Evolutionary conservation across 2,113 vertebrate species (phyloP).

Genomic region (Erythrolamprus reginae): DNA sequence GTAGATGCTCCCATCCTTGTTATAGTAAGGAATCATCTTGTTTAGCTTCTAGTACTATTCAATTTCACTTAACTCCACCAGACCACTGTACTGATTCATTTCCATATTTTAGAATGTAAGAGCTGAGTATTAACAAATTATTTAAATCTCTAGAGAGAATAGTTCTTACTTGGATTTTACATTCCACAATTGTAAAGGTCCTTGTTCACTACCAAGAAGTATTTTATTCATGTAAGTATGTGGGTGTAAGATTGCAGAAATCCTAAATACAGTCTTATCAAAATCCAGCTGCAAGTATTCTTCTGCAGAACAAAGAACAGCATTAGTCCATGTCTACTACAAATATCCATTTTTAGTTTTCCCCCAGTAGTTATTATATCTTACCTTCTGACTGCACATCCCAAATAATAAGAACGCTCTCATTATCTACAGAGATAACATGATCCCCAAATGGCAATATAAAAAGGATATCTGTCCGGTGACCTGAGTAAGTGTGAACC

Average conservation of each 20-base stretch:
- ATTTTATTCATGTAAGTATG: constrained; percentile 98
- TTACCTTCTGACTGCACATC: constrained; percentile 83
- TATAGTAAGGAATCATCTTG: background rate
- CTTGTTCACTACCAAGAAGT: constrained; percentile 90
- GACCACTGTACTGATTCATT: background rate
- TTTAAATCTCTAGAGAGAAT: background rate
- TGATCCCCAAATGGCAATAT: constrained; percentile 91
- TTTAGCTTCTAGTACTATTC: background rate
- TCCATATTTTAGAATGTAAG: background rate
- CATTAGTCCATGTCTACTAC: background rate
- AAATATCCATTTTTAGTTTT: background rate
- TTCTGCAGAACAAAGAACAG: constrained; percentile 69
- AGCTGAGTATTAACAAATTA: background rate
- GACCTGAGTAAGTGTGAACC: constrained; percentile 83
- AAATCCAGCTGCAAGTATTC: constrained; percentile 84
- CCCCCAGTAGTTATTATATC: background rate
- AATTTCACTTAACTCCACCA: background rate
- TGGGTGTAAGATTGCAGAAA: constrained; percentile 89
- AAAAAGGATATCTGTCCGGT: constrained; percentile 81
- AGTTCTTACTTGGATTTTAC: constrained; percentile 88
- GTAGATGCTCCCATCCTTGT: background rate
- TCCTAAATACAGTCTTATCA: constrained; percentile 79
- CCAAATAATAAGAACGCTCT: constrained; percentile 89
- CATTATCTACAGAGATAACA: constrained; percentile 83
- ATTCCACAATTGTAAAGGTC: constrained; percentile 94